These are phyloP conservation scores for Catharus fuscescens DNA, from an alignment of 2,113 vertebrate species.

Conservation along the genomic window DNA sequence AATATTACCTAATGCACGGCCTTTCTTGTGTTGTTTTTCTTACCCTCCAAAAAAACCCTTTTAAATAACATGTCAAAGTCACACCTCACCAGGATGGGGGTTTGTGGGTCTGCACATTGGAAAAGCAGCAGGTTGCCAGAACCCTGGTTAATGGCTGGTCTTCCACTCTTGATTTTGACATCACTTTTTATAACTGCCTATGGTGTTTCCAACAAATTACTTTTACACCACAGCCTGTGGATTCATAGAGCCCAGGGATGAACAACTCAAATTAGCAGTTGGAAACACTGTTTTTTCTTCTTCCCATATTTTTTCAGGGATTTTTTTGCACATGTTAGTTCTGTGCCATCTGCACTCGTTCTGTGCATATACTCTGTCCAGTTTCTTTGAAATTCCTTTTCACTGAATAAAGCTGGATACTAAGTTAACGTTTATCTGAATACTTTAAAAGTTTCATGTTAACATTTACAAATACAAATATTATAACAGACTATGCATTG, in stretches of 20 bases:
- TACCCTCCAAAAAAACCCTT: background rate
- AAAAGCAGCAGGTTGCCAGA: background rate
- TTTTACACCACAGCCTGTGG: background rate
- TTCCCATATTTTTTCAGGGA: background rate
- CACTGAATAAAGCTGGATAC: background rate
- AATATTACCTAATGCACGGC: background rate
- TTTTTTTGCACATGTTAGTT: background rate
- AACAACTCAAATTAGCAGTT: background rate
- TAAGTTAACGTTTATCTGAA: background rate
- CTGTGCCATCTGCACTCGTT: background rate
- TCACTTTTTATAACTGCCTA: background rate
- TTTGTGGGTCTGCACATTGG: background rate
- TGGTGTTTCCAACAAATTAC: background rate
- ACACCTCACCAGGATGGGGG: background rate
- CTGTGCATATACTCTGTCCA: background rate
- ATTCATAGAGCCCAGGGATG: background rate
- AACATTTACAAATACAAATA: background rate
- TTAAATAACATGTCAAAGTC: background rate
- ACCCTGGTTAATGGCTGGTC: background rate
- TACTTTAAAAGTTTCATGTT: background rate
- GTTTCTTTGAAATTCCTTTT: background rate
- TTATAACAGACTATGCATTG: background rate
- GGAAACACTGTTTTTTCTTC: background rate
- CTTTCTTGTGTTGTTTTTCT: background rate
- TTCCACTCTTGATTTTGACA: background rate